Percentiles rank a stretch among this genome's conserved stretches.
Conservation (phyloP, 2,888 invertebrate species). For the Phorcus lineatus region DNA sequence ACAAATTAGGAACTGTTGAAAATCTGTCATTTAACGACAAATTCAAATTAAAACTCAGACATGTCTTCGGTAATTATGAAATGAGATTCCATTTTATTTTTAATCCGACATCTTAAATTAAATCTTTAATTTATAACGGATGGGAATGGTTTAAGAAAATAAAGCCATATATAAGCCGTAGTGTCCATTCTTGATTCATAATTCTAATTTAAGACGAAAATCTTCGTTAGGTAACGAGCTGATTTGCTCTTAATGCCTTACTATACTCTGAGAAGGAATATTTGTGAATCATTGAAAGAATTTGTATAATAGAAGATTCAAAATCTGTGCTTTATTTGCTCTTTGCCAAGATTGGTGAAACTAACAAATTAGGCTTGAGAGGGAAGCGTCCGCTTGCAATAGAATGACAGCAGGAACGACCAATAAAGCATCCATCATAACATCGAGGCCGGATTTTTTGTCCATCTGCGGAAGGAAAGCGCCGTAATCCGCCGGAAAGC, state of each 20-base stretch:
- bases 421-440: constrained; percentile 5
- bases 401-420: not conserved
- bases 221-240: too few relatives aligned
- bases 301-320: not conserved
- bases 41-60: too few relatives aligned
- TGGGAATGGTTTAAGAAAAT: too few relatives aligned
- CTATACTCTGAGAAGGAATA: not conserved
- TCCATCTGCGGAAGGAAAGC: constrained; percentile 1
- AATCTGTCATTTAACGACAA: too few relatives aligned
- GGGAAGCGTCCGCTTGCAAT: not conserved
- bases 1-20: too few relatives aligned
- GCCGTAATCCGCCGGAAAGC: constrained; percentile 15
- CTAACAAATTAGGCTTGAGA: constrained; percentile 4
- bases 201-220: too few relatives aligned
- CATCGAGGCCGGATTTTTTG: constrained; percentile 2
- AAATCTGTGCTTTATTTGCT: not conserved
- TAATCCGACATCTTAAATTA: too few relatives aligned
- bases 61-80: too few relatives aligned
- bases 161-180: too few relatives aligned
- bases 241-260: not conserved
- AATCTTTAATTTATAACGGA: too few relatives aligned
- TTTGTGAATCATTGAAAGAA: not conserved
- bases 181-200: too few relatives aligned
- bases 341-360: not conserved
- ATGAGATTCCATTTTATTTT: too few relatives aligned